Percentiles rank a stretch among this genome's conserved stretches.
Conservation (phyloP, 1,140 invertebrate genomes). For the Pseudomyrmex cubaensis region DNA sequence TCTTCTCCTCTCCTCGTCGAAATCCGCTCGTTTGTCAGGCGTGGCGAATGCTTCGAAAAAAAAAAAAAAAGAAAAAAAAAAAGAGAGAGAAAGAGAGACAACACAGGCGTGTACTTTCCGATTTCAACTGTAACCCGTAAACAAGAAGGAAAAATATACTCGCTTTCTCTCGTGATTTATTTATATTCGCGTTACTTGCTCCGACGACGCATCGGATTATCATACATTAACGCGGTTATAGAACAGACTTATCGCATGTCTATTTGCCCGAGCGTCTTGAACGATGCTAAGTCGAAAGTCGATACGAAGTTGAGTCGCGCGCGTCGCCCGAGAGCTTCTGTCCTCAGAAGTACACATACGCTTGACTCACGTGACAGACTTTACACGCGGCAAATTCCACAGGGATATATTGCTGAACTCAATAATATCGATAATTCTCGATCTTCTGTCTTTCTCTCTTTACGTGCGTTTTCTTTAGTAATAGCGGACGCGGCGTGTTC, state of each 20-base stretch:
- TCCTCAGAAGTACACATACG: not conserved
- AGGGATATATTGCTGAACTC: not conserved
- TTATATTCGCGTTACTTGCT: constrained; percentile 48
- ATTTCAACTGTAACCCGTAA: constrained; percentile 13
- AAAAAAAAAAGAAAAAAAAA: not conserved
- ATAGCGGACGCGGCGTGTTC: constrained; percentile 27
- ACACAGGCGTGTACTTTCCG: not conserved
- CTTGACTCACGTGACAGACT: not conserved
- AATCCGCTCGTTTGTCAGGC: not conserved
- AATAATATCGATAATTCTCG: constrained; percentile 17
- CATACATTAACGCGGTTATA: constrained; percentile 34
- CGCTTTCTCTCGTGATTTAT: constrained; percentile 62
- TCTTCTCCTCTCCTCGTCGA: not conserved
- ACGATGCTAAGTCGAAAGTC: constrained; percentile 10
- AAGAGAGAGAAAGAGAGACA: not conserved
- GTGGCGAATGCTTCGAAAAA: not conserved
- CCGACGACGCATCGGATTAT: constrained; percentile 49
- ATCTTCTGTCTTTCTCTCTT: not conserved
- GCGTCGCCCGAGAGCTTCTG: not conserved
- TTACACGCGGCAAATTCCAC: constrained; percentile 2
- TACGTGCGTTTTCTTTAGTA: constrained; percentile 41
- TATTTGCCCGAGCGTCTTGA: constrained; percentile 23
- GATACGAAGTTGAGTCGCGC: constrained; percentile 38
- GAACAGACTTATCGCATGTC: constrained; percentile 16
- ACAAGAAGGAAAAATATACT: constrained; percentile 25